These are phyloP conservation scores for Platygyra sinensis DNA, from an alignment of 64 coral and sea anemone genomes.

Conservation along the genomic window DNA sequence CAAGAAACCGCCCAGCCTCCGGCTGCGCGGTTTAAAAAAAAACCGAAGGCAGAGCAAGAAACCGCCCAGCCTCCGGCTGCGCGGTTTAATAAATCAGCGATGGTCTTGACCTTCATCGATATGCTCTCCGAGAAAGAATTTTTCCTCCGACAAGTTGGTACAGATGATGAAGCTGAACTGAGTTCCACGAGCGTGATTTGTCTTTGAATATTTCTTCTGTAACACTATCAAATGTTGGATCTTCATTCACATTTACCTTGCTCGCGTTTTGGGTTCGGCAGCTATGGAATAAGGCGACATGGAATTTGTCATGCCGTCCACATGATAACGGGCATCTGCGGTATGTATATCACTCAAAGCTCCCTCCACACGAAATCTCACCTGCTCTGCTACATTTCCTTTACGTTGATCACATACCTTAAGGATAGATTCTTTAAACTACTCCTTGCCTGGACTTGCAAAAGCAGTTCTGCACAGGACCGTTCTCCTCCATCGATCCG, in stretches of 20 bases:
- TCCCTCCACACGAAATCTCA: constrained; percentile 55
- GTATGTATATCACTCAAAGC: constrained; percentile 77
- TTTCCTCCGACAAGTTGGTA: background rate
- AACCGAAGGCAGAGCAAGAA: no score
- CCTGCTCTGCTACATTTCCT: constrained; percentile 58
- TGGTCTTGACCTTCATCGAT: no score
- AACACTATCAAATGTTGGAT: constrained; percentile 39
- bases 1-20: no score
- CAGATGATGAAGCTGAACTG: constrained; percentile 49
- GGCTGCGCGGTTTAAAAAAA: no score
- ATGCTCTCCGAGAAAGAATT: no score
- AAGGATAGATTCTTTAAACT: constrained; percentile 67
- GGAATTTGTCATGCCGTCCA: constrained; percentile 55
- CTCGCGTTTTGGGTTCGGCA: constrained; percentile 41
- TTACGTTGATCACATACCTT: constrained; percentile 50
- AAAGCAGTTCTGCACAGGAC: constrained; percentile 53
- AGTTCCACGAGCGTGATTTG: constrained; percentile 55
- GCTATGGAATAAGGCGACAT: constrained; percentile 40
- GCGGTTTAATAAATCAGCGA: no score
- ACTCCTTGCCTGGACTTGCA: constrained; percentile 47
- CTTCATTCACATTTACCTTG: constrained; percentile 43
- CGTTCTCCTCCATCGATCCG: constrained; percentile 44
- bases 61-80: no score
- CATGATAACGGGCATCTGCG: constrained; percentile 64
- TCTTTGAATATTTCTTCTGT: constrained; percentile 42